Evolutionary conservation across 2,797 vertebrate species (phyloP).

Genomic region (Orestias chungarensis): DNA sequence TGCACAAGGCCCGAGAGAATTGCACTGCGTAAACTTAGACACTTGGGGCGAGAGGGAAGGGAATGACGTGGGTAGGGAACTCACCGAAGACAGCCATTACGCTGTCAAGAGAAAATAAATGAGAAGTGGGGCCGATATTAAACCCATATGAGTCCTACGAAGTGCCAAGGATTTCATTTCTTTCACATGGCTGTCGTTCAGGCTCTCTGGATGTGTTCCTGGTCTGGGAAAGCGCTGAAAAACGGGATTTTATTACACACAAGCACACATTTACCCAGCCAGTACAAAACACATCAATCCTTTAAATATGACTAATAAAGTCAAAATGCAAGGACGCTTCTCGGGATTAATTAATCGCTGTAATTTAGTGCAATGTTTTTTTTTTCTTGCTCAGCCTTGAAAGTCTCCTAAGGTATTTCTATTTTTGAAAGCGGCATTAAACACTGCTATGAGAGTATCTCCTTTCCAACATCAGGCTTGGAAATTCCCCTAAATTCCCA

Average conservation of each 20-base stretch:
- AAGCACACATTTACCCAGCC: not conserved
- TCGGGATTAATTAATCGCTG: conserved; percentile 28
- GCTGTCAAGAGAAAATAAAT: conserved; percentile 77
- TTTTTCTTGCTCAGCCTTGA: not conserved
- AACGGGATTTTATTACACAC: not conserved
- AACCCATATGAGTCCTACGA: conserved; percentile 79
- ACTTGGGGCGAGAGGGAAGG: conserved; percentile 59
- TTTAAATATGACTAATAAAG: not conserved
- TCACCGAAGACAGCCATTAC: conserved; percentile 74
- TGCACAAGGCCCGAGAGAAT: conserved; percentile 51
- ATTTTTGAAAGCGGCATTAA: conserved; percentile 43
- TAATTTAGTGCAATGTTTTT: not conserved
- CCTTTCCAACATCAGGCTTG: conserved; percentile 62
- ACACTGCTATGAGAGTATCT: conserved; percentile 62
- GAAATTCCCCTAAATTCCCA: conserved; percentile 75
- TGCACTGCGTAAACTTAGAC: conserved; percentile 62
- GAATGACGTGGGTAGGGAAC: conserved; percentile 66
- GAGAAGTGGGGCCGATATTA: conserved; percentile 76
- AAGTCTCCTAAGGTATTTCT: conserved; percentile 45
- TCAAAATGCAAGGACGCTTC: conserved; percentile 7
- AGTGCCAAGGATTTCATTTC: conserved; percentile 70
- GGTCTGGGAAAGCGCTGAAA: conserved; percentile 41
- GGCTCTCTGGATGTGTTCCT: conserved; percentile 19
- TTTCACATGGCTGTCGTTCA: conserved; percentile 66
- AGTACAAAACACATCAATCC: conserved; percentile 12